Evolutionary conservation across 2,797 vertebrate genomes (phyloP).

Genomic region (Ibycter americanus): DNA sequence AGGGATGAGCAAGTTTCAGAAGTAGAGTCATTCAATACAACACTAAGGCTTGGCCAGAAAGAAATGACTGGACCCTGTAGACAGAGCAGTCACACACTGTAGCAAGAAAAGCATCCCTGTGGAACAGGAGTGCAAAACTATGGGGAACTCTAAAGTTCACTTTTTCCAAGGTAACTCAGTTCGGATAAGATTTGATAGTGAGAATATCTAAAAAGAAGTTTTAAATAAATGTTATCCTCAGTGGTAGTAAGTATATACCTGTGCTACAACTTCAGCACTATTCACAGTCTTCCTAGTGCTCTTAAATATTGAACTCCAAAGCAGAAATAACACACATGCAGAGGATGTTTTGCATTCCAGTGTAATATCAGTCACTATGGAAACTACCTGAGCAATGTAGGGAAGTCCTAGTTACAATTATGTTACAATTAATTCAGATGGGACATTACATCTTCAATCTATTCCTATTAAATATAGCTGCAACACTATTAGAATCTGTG

Average conservation of each 20-base stretch:
- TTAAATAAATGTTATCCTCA: neutral
- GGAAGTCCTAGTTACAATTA: neutral
- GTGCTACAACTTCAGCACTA: neutral
- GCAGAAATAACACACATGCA: neutral
- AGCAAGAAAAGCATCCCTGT: neutral
- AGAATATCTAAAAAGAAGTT: neutral
- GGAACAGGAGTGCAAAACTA: neutral
- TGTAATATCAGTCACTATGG: neutral
- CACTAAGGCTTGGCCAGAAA: neutral
- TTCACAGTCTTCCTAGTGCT: neutral
- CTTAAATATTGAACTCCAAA: neutral
- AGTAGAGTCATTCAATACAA: neutral
- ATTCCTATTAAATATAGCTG: neutral
- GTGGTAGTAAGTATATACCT: neutral
- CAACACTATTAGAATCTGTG: neutral
- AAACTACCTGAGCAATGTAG: neutral
- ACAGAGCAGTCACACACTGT: neutral
- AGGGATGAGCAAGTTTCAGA: neutral
- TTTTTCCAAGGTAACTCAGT: neutral
- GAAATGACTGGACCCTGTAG: neutral
- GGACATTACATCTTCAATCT: neutral
- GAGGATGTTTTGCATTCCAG: neutral
- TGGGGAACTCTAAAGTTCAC: neutral
- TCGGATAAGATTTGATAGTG: neutral
- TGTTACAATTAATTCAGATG: neutral